Conservation (phyloP, 1,140 invertebrate genomes). For the Tetragnatha versicolor region DNA sequence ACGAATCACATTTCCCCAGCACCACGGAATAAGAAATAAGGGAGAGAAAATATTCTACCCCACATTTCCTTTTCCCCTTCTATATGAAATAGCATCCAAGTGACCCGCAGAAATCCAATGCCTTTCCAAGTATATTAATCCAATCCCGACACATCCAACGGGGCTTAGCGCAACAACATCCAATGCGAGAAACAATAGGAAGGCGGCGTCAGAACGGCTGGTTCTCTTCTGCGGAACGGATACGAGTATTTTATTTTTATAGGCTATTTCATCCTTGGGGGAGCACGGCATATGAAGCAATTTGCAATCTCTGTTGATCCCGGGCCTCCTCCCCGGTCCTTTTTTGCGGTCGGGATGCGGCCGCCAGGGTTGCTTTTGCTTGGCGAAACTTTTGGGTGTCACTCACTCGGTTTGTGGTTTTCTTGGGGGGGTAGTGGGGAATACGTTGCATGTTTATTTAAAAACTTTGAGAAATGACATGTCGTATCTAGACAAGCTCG, state of each 20-base stretch:
- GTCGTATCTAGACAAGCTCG: neutral
- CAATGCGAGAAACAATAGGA: no score
- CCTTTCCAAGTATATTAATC: no score
- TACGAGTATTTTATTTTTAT: constrained; percentile 28
- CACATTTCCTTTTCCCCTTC: no score
- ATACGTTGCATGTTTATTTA: neutral
- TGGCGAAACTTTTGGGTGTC: neutral
- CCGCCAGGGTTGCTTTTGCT: constrained; percentile 14
- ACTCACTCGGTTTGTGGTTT: neutral
- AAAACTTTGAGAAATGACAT: neutral
- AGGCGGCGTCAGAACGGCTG: constrained; percentile 9
- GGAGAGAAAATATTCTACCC: no score
- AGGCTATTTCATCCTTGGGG: constrained; percentile 45
- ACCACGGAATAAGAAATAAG: no score
- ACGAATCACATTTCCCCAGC: no score
- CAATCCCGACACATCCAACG: no score
- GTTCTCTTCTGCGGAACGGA: constrained; percentile 23
- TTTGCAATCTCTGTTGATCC: constrained; percentile 51
- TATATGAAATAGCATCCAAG: no score
- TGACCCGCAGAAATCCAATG: no score
- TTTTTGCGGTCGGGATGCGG: constrained; percentile 34
- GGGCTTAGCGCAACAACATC: no score
- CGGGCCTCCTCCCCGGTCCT: neutral
- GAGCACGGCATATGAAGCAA: constrained; percentile 48
- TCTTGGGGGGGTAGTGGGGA: neutral